Evolutionary conservation across 1,140 invertebrate species (phyloP).

Genomic region (Mya arenaria): DNA sequence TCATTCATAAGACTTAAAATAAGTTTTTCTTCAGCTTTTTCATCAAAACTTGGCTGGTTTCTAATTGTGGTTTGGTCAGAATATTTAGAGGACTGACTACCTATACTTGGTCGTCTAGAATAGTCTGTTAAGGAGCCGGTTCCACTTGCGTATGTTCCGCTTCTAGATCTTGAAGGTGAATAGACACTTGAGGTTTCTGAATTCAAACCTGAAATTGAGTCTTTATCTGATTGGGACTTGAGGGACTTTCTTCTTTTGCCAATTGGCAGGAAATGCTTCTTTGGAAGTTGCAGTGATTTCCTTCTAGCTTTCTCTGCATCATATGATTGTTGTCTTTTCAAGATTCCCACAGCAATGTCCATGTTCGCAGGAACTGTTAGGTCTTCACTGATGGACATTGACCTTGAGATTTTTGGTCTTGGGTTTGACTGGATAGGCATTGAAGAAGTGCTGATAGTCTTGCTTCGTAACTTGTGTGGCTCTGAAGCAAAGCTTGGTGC

Average conservation of each 20-base stretch:
- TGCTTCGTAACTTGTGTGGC: conserved; percentile 36
- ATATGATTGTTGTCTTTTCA: conserved; percentile 43
- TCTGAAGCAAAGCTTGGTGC: conserved; percentile 46
- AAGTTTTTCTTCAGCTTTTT: conserved; percentile 26
- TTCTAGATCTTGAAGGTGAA: conserved; percentile 21
- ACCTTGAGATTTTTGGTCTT: conserved; percentile 2
- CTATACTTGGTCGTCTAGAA: background rate
- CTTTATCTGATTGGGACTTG: background rate
- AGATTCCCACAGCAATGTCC: conserved; percentile 17
- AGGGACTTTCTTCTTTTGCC: conserved; percentile 33
- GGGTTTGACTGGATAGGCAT: background rate
- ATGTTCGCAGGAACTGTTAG: conserved; percentile 31
- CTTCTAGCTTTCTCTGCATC: conserved; percentile 31
- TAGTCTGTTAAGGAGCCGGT: background rate
- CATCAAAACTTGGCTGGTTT: background rate
- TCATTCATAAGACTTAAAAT: conserved; percentile 39
- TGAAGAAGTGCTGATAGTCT: conserved; percentile 27
- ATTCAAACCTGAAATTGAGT: background rate
- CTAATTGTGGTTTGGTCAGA: no score
- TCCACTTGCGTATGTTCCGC: conserved; percentile 13
- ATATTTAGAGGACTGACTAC: background rate
- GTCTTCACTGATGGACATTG: conserved; percentile 37
- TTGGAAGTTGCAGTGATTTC: conserved; percentile 6
- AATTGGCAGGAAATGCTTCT: background rate
- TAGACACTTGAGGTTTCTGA: conserved; percentile 30